A percentile compares a stretch with the other conserved stretches of the same genome.
These are phyloP conservation scores for Amiota communis DNA, from an alignment of 2,888 invertebrate species.

Conservation along the genomic window DNA sequence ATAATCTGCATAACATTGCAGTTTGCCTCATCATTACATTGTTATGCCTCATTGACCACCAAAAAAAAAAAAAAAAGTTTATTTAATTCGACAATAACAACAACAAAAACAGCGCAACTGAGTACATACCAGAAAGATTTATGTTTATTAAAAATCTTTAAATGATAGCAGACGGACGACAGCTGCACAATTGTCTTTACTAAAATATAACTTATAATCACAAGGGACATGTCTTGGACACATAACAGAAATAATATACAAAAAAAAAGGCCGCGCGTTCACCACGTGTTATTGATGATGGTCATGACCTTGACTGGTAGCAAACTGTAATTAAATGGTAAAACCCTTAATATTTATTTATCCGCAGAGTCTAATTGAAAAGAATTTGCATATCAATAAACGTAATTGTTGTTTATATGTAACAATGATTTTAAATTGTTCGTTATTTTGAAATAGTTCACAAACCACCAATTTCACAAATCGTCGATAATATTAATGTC, in stretches of 20 bases:
- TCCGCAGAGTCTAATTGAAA: neutral
- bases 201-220: no score
- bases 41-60: neutral
- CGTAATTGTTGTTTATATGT: neutral
- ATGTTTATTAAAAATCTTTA: neutral
- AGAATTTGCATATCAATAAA: neutral
- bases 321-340: neutral
- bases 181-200: neutral
- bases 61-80: no score
- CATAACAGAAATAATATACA: no score
- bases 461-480: neutral
- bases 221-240: no score
- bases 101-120: neutral
- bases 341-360: neutral
- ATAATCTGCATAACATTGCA: constrained; percentile 10
- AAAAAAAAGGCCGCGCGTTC: neutral
- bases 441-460: neutral
- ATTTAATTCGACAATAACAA: neutral
- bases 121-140: neutral
- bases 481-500: no score
- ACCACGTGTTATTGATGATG: neutral
- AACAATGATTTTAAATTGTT: no score
- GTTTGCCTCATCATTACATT: neutral
- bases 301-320: neutral
- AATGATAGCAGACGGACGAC: neutral